Evolutionary conservation across 2,888 invertebrate species (phyloP).

Genomic region (Himalopsyche tibetana): DNA sequence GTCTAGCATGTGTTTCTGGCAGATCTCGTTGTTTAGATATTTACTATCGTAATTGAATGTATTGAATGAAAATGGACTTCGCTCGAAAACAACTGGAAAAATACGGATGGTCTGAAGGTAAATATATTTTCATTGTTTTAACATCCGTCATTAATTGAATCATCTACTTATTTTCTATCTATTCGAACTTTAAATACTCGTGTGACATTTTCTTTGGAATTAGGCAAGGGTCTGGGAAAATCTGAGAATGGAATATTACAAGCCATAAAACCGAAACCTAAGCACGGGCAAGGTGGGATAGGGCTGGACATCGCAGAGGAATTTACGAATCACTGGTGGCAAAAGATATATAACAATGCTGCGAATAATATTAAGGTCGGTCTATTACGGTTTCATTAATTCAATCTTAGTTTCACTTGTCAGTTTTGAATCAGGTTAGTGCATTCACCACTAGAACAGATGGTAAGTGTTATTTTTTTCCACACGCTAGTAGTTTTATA

Average conservation of each 20-base stretch:
- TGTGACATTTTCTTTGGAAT: slow-evolving; percentile 62
- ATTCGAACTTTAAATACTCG: neutral
- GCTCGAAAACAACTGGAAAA: slow-evolving; percentile 84
- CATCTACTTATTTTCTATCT: slow-evolving; percentile 44
- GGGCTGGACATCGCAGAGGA: slow-evolving; percentile 86
- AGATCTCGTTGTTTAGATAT: too few species aligned
- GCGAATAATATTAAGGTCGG: slow-evolving; percentile 81
- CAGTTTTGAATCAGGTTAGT: too few species aligned
- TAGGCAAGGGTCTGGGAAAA: slow-evolving; percentile 91
- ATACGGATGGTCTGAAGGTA: slow-evolving; percentile 86
- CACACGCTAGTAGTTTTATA: too few species aligned
- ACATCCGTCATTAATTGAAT: slow-evolving; percentile 35
- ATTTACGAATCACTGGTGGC: slow-evolving; percentile 92
- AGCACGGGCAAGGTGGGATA: slow-evolving; percentile 86
- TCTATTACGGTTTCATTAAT: slow-evolving; percentile 61
- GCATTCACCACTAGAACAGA: too few species aligned
- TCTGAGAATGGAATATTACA: slow-evolving; percentile 86
- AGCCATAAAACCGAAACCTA: slow-evolving; percentile 87
- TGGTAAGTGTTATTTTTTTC: too few species aligned
- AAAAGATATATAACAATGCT: slow-evolving; percentile 85
- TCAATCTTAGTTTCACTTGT: too few species aligned
- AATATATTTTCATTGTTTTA: neutral
- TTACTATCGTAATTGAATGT: too few species aligned
- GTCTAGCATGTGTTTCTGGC: too few species aligned
- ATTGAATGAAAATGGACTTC: slow-evolving; percentile 78